Base-by-base conservation (phyloP, 2,113 vertebrate species). In the Eublepharis macularius region DNA sequence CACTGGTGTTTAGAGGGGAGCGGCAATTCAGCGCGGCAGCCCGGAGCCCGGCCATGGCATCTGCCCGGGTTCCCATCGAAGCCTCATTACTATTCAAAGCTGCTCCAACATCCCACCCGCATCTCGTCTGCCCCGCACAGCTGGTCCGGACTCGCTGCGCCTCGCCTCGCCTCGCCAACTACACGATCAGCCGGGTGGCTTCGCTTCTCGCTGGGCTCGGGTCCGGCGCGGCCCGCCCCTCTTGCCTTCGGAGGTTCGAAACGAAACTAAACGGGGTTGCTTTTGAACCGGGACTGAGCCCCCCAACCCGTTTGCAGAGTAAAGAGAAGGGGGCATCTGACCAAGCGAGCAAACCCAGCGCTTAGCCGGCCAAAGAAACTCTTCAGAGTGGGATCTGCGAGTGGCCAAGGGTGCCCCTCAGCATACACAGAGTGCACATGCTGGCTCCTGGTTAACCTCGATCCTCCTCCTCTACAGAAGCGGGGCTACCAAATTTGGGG, bases 61-160 rank as follows among this genome's bases (percentile, higher is more conserved):
- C 98, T 98, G 98, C 97, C 97, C 96, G 96, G 97, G 97, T 98
- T 98, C 98, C 97, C 98, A 99, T 97, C 98, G 98, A 96, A 97
- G 94, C 97, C 94, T 95, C 95, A 97, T 97, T 96, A 96, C 96
- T 96, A 97, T 98, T 98, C 97, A 98, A 97, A 97, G 95, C 94
- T 84, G 96, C 94, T 94, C 96, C 97, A 97, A 98, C 97, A 97
- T 98, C 97, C 98, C 98, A 98, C 98, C 98, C 98, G 97, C 98
- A 97, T 96, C 96, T 94, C 84, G 93, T 96, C 94, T 95, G 94
- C 93, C 88, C 94, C 76, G 93, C 93, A 95, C 98, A 98, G 98
- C 98, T 98, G 97, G 97, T 97, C 94, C 90, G 89, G 83, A 78
- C 87, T 54, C 57, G 39, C 43, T 81, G 84, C 47, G 54, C 21